phyloP scores from a whole-genome alignment of 2,113 vertebrate genomes.

The Alaudala cheleensis region DNA sequence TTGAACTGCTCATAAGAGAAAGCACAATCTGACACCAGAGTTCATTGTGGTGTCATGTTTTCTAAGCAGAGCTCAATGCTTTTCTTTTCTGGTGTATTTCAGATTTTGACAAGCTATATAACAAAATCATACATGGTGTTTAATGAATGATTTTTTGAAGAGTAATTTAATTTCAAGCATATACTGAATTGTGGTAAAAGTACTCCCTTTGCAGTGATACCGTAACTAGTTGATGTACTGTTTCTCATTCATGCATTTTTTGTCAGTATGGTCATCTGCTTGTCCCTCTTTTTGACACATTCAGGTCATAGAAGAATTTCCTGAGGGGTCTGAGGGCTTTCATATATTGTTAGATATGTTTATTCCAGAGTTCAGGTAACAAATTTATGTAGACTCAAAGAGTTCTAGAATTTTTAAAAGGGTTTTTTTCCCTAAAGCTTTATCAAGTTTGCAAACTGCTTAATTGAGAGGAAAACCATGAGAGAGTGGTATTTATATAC shows the following conservation, averaged over 20 bases:
- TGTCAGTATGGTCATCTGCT: background rate
- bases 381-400: background rate
- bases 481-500: background rate
- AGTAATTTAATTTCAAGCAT: background rate
- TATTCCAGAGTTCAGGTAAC: background rate
- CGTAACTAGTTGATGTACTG: background rate
- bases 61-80: background rate
- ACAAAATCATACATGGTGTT: background rate
- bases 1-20: background rate
- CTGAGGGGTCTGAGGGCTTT: background rate
- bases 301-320: conserved; percentile 14
- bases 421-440: background rate
- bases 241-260: background rate
- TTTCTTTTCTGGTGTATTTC: background rate
- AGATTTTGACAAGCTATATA: background rate
- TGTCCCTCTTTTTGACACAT: conserved; percentile 35
- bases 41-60: background rate
- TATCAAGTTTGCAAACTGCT: background rate
- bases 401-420: background rate
- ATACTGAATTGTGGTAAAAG: background rate
- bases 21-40: background rate
- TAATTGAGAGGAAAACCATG: background rate
- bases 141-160: background rate
- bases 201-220: background rate
- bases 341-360: background rate